These are phyloP conservation scores for Oscheius sp. DNA, from an alignment of 2,888 invertebrate species.

Conservation along the genomic window DNA sequence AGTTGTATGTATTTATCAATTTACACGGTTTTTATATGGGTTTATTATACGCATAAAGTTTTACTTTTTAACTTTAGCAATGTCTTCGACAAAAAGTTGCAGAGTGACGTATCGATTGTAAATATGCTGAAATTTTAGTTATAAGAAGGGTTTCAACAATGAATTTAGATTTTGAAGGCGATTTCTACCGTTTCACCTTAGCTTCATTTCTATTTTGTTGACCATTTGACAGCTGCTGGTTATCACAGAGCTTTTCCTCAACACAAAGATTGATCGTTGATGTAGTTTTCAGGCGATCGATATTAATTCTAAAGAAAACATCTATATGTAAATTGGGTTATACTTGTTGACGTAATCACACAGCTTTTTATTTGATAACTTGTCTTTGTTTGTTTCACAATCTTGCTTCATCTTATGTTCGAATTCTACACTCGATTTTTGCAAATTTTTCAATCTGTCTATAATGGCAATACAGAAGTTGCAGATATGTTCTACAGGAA, in stretches of 20 bases:
- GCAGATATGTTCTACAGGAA: conserved; percentile 43
- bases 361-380: conserved; percentile 18
- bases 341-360: conserved; percentile 17
- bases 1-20: background rate
- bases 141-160: no score
- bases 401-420: no score
- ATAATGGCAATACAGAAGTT: conserved; percentile 47
- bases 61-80: no score
- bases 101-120: background rate
- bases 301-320: conserved; percentile 31
- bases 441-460: conserved; percentile 37
- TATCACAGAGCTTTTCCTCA: conserved; percentile 39
- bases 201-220: background rate
- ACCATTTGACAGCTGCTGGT: background rate
- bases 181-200: background rate
- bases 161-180: background rate
- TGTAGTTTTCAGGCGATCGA: conserved; percentile 35
- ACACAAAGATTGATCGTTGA: conserved; percentile 34
- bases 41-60: background rate
- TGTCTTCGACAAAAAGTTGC: conserved; percentile 6
- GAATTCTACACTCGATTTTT: conserved; percentile 36
- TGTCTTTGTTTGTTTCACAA: conserved; percentile 5
- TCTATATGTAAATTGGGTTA: background rate
- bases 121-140: background rate
- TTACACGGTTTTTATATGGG: background rate